These are phyloP conservation scores for Cottus gobio DNA, from an alignment of 2,113 vertebrate genomes.

Conservation along the genomic window DNA sequence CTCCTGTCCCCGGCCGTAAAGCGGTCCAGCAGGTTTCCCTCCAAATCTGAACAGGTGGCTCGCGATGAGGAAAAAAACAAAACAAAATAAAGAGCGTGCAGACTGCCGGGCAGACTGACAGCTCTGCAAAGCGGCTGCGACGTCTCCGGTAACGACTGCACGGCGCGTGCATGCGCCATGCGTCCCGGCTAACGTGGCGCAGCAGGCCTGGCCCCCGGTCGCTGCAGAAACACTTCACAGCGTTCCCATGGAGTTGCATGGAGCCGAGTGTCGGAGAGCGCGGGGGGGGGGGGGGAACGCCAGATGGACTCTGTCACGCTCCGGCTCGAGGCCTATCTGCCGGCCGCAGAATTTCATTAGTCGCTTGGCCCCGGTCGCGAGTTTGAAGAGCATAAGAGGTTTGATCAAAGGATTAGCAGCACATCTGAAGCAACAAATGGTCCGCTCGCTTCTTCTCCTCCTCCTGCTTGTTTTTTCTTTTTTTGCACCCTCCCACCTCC, in stretches of 20 bases:
- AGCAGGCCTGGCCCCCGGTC: no score
- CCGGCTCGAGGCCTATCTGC: slow-evolving; percentile 82
- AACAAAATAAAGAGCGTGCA: slow-evolving; percentile 15
- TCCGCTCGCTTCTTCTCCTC: slow-evolving; percentile 42
- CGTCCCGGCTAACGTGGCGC: slow-evolving; percentile 23
- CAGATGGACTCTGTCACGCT: slow-evolving; percentile 84
- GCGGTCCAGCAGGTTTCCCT: slow-evolving; percentile 64
- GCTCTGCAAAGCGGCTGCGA: background rate
- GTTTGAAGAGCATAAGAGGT: slow-evolving; percentile 82
- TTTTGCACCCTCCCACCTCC: slow-evolving; percentile 61
- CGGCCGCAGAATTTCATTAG: slow-evolving; percentile 84
- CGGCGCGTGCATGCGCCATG: slow-evolving; percentile 26
- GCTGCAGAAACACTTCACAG: slow-evolving; percentile 58
- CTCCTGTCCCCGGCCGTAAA: slow-evolving; percentile 43
- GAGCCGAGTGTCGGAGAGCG: slow-evolving; percentile 70
- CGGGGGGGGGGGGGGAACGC: slow-evolving; percentile 80
- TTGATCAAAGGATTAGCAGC: slow-evolving; percentile 83
- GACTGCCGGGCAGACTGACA: slow-evolving; percentile 49
- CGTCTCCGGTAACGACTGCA: slow-evolving; percentile 1
- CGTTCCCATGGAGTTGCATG: slow-evolving; percentile 58
- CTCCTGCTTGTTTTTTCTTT: slow-evolving; percentile 37
- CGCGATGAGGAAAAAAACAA: slow-evolving; percentile 19
- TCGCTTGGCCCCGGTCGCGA: slow-evolving; percentile 76
- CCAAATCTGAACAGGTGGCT: slow-evolving; percentile 73
- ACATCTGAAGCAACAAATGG: slow-evolving; percentile 85